Evolutionary conservation across 2,888 invertebrate species (phyloP).

Genomic region (Metellina segmentata): DNA sequence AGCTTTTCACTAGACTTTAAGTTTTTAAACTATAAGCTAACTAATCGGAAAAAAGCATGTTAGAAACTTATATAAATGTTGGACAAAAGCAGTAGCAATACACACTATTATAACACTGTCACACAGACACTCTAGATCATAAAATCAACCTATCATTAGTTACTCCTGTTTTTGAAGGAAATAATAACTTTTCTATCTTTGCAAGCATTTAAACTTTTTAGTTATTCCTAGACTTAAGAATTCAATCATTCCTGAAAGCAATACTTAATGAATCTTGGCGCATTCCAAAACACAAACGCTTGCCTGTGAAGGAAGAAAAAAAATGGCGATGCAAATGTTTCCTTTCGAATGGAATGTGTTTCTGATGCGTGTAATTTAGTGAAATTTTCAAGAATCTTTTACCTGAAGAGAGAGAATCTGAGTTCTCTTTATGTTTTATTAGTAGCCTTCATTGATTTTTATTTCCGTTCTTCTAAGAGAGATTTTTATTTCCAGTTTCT

Average conservation of each 20-base stretch:
- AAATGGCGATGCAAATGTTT: not conserved
- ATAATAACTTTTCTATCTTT: too few relatives aligned
- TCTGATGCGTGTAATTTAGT: slow-evolving; percentile 37
- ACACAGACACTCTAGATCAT: too few relatives aligned
- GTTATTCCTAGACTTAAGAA: not conserved
- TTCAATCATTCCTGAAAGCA: slow-evolving; percentile 52
- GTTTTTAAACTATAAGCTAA: too few relatives aligned
- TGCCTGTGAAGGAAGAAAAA: not conserved
- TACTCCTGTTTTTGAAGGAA: too few relatives aligned
- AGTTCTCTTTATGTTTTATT: slow-evolving; percentile 14
- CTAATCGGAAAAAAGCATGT: too few relatives aligned
- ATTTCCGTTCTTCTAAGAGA: not conserved
- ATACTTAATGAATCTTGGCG: slow-evolving; percentile 41
- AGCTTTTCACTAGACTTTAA: too few relatives aligned
- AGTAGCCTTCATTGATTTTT: slow-evolving; percentile 53
- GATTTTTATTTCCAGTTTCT: slow-evolving; percentile 16
- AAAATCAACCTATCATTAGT: too few relatives aligned
- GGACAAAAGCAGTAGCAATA: too few relatives aligned
- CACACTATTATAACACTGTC: too few relatives aligned
- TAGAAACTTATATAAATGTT: too few relatives aligned
- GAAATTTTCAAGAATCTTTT: slow-evolving; percentile 33
- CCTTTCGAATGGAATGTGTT: slow-evolving; percentile 12
- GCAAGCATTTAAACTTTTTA: too few relatives aligned
- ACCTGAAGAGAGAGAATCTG: not conserved
- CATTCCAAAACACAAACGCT: slow-evolving; percentile 19